Evolutionary conservation across 2,888 invertebrate species (phyloP).

Genomic region (Tortrix viridana): DNA sequence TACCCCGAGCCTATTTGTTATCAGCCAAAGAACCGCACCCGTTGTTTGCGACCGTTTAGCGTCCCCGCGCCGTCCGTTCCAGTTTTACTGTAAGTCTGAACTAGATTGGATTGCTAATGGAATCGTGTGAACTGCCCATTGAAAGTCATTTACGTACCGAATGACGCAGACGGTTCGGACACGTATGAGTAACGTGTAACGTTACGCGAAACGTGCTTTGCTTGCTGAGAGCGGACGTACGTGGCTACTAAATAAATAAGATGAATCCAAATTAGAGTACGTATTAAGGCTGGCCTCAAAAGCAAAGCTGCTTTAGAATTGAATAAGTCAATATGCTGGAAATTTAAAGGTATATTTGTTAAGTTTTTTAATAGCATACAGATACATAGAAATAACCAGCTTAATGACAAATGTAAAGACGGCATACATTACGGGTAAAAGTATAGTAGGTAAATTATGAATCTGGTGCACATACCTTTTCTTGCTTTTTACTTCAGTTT

Average conservation of each 20-base stretch:
- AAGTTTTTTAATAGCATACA: no score
- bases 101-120: constrained; percentile 39
- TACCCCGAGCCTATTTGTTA: constrained; percentile 27
- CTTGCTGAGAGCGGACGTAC: constrained; percentile 24
- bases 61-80: constrained; percentile 17
- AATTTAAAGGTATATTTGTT: no score
- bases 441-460: no score
- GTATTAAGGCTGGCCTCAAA: constrained; percentile 7
- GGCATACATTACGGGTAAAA: no score
- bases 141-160: constrained; percentile 36
- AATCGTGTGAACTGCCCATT: constrained; percentile 38
- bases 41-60: constrained; percentile 34
- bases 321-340: not conserved
- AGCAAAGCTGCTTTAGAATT: not conserved
- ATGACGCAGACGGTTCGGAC: constrained; percentile 33
- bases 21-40: constrained; percentile 27
- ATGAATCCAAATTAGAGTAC: constrained; percentile 18
- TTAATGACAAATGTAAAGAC: no score
- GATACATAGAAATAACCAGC: no score
- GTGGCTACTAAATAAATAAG: constrained; percentile 32
- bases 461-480: no score
- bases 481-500: no score
- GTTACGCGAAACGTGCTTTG: constrained; percentile 33
- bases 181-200: constrained; percentile 36
- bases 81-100: constrained; percentile 32